phyloP scores from a whole-genome alignment of 2,797 vertebrate genomes.

The Myotis vivesi region DNA sequence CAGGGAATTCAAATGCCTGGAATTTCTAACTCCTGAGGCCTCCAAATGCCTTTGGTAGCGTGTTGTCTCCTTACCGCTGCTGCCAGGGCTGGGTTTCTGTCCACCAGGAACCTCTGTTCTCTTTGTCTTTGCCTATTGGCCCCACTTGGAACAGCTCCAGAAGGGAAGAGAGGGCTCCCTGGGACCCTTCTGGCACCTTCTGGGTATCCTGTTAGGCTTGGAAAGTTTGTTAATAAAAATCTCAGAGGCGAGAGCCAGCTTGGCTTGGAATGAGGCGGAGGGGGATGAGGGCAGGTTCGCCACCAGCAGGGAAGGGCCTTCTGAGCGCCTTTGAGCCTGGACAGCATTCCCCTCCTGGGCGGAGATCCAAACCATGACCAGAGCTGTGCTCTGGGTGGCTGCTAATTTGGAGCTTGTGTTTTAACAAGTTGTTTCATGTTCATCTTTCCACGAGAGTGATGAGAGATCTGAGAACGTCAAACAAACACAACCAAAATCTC shows the following conservation, averaged over 20 bases:
- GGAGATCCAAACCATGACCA: background rate
- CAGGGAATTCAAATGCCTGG: background rate
- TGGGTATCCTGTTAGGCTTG: background rate
- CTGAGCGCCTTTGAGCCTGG: background rate
- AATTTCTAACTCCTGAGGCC: background rate
- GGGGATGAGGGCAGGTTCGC: background rate
- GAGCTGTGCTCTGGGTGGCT: background rate
- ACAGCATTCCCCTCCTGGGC: background rate
- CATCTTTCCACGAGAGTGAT: background rate
- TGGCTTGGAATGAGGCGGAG: background rate
- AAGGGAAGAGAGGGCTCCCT: background rate
- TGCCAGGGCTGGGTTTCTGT: background rate
- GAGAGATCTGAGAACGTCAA: background rate
- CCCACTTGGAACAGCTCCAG: background rate
- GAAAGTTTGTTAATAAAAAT: background rate
- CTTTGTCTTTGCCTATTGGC: background rate
- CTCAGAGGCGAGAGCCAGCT: background rate
- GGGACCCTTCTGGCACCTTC: background rate
- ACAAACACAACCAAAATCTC: background rate
- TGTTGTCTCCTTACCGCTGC: background rate
- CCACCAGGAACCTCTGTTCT: background rate
- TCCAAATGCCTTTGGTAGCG: background rate
- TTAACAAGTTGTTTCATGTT: background rate
- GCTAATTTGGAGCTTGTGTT: constrained; percentile 5
- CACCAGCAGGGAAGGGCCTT: background rate